phyloP scores from a whole-genome alignment of 2,888 invertebrate genomes.

The Hydroisotoma schaefferi region DNA sequence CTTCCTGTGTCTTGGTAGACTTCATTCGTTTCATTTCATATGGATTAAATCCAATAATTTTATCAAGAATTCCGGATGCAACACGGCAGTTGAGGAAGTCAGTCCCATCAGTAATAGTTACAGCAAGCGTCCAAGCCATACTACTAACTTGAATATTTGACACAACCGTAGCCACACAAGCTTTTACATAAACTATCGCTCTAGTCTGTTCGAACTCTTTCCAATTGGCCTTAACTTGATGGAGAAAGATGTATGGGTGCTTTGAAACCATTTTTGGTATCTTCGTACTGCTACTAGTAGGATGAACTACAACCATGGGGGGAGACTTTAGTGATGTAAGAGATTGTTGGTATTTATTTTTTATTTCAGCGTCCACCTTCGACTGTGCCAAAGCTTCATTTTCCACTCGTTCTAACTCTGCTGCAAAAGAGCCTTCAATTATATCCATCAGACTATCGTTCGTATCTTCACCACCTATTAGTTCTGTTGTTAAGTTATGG shows the following conservation, averaged over 20 bases:
- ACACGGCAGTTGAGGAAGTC: constrained; percentile 40
- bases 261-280: constrained; percentile 20
- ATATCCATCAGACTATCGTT: constrained; percentile 22
- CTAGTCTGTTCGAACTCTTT: constrained; percentile 4
- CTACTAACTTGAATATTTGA: constrained; percentile 50
- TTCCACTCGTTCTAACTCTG: constrained; percentile 16
- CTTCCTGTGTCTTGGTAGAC: constrained; percentile 19
- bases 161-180: constrained; percentile 53
- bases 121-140: constrained; percentile 52
- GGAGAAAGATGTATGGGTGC: constrained; percentile 23
- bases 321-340: neutral
- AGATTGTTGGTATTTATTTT: neutral
- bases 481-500: neutral
- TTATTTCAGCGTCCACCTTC: neutral
- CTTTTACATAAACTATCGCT: constrained; percentile 50
- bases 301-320: neutral
- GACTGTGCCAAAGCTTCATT: neutral
- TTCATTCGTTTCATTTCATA: constrained; percentile 39
- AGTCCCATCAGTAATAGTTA: constrained; percentile 55
- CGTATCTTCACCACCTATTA: neutral
- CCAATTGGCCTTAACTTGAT: constrained; percentile 19
- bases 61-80: constrained; percentile 26
- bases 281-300: neutral
- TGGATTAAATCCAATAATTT: constrained; percentile 39
- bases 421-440: constrained; percentile 20